Base-by-base conservation (phyloP, 2,888 invertebrate species). In the Brachyopa scutellaris region DNA sequence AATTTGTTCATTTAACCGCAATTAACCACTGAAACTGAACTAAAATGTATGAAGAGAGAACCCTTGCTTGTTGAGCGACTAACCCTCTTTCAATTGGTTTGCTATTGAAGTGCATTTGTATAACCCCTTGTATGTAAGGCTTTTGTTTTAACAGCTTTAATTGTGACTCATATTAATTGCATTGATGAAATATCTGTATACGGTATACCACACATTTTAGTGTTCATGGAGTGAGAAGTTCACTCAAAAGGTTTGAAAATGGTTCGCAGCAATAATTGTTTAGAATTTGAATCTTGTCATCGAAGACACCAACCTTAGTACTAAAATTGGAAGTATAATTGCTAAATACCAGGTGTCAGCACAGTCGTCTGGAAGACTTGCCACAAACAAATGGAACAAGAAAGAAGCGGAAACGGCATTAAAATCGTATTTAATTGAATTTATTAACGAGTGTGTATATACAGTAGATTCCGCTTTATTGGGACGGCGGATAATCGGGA, bases 1-100 rank as follows among this genome's bases (percentile, higher is more conserved):
- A 74, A 61, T 74, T 62, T 80, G 74, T 80, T 55, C 74, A 62
- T 40, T 74, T 74, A 80, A 74, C 79, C 61, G 31, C 79, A 73
- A 79, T 79, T 67, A 73, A 53, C 36, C 59, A 26, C 31, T 57
- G 29, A 40, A 47, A 47, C 45, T 45, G 21, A 61, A 38, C 23
- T 51, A 45, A 61, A 47, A 40, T 61, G 57, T 15, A 19, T 8
- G 11, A 6, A 76, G 40, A 29, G 1, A 13, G 11, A 38, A 36
- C 38, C 73, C 72, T 47, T 53, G 64, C 15, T 26, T 38, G 13
- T 55, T 40, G 21, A 38, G 38, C 3, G 29, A 19, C 17, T 29
- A 49, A 49, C 64, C 72, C 64, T n/a, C 17, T 21, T 57, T 49
- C 9, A 6, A 38, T 23, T 21, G 31, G 31, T 7, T 11, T 17